These are phyloP conservation scores for Zhuqinia jingwanae DNA, from an alignment of 2,888 invertebrate genomes.

Conservation along the genomic window DNA sequence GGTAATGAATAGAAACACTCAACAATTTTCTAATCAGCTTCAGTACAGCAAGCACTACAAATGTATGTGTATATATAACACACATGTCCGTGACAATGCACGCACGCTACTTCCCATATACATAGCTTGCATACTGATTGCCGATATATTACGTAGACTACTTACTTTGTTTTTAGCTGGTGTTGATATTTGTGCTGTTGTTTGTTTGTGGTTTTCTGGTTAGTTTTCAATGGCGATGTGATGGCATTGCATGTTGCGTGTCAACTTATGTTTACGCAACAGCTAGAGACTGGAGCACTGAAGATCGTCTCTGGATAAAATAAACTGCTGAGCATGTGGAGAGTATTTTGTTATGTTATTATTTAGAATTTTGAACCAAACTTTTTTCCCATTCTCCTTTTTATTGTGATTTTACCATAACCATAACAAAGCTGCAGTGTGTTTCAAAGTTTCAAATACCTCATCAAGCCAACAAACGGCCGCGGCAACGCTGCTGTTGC, in stretches of 20 bases:
- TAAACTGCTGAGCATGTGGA: too few species aligned
- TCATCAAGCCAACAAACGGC: neutral
- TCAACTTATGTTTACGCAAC: slow-evolving; percentile 9
- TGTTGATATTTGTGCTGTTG: neutral
- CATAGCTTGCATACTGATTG: neutral
- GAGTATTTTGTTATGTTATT: too few species aligned
- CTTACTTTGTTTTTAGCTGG: neutral
- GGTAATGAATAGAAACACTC: too few species aligned
- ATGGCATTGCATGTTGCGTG: neutral
- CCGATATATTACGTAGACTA: neutral
- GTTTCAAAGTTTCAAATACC: too few species aligned
- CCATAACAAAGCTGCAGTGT: neutral
- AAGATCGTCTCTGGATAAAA: neutral
- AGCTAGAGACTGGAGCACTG: neutral
- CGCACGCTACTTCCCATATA: too few species aligned
- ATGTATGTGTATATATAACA: too few species aligned
- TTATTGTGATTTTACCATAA: neutral
- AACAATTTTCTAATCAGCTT: too few species aligned
- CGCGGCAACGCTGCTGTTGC: neutral
- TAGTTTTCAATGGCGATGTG: neutral
- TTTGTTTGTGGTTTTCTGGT: neutral
- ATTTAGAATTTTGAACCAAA: too few species aligned
- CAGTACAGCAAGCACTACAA: too few species aligned
- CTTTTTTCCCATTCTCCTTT: neutral
- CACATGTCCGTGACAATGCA: slow-evolving; percentile 5